These are phyloP conservation scores for Gambusia affinis DNA, from an alignment of 2,113 vertebrate genomes.

Conservation along the genomic window DNA sequence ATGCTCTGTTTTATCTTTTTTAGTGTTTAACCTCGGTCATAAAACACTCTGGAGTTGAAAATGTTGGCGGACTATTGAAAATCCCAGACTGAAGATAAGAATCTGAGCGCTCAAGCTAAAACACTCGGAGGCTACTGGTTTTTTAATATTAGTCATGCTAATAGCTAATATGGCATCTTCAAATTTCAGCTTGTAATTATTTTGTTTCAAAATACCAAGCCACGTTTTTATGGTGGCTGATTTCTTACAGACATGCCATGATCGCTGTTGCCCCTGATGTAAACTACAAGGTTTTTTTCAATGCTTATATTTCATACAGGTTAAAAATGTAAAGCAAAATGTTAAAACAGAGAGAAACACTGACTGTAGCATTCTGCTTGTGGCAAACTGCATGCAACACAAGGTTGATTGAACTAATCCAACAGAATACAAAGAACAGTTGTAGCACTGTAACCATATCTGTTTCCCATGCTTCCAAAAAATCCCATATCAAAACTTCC, in stretches of 20 bases:
- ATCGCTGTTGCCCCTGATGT: background rate
- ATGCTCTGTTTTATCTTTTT: background rate
- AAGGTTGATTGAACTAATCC: background rate
- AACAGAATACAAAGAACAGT: conserved; percentile 9
- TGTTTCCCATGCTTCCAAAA: conserved; percentile 55
- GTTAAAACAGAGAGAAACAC: background rate
- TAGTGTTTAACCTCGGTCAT: background rate
- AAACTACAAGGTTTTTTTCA: background rate
- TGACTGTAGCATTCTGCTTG: background rate
- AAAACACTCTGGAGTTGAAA: background rate
- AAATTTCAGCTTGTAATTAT: background rate
- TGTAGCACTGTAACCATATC: conserved; percentile 19
- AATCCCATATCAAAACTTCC: conserved; percentile 53
- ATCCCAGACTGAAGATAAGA: background rate
- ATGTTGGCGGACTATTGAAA: background rate
- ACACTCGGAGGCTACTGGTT: background rate
- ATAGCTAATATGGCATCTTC: background rate
- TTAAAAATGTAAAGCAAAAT: background rate
- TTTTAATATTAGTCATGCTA: background rate
- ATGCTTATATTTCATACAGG: background rate
- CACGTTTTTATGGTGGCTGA: background rate
- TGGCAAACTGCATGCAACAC: background rate
- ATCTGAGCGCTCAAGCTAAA: background rate
- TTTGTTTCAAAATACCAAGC: background rate
- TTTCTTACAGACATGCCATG: background rate